These are phyloP conservation scores for Thecophora atra DNA, from an alignment of 2,888 invertebrate genomes.

Conservation along the genomic window DNA sequence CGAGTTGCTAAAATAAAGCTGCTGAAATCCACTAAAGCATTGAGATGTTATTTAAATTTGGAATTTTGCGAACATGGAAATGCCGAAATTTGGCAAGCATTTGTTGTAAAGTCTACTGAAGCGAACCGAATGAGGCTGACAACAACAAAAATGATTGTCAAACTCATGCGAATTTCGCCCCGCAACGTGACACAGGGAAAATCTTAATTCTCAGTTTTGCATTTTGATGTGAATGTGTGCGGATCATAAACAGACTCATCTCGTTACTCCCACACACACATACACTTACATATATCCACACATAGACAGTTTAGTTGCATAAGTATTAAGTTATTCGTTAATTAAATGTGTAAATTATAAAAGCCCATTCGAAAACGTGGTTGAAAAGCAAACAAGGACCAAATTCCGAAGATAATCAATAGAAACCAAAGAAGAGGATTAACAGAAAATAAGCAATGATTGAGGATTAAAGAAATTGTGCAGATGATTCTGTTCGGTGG, in stretches of 20 bases:
- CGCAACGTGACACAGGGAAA: conserved; percentile 38
- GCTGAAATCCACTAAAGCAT: not conserved
- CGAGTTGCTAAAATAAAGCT: not conserved
- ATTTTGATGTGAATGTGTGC: conserved; percentile 23
- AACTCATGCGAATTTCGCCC: conserved; percentile 14
- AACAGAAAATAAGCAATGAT: too few species aligned
- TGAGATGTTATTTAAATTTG: conserved; percentile 6
- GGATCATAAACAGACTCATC: not conserved
- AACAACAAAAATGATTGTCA: conserved; percentile 8
- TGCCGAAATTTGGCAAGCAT: not conserved
- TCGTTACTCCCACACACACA: not conserved
- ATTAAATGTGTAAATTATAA: conserved; percentile 30
- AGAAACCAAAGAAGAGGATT: not conserved
- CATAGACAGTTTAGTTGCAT: not conserved
- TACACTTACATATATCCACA: not conserved
- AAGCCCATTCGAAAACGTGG: not conserved
- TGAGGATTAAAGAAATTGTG: too few species aligned
- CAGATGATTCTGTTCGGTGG: too few species aligned
- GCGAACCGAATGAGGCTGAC: not conserved
- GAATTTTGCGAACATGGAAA: not conserved
- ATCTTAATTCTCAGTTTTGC: conserved; percentile 37
- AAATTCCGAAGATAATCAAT: not conserved
- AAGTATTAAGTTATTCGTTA: conserved; percentile 25
- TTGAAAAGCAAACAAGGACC: not conserved
- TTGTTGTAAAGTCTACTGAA: not conserved